Conservation (phyloP, 64 coral and sea anemone species). For the Dendronephthya gigantea region DNA sequence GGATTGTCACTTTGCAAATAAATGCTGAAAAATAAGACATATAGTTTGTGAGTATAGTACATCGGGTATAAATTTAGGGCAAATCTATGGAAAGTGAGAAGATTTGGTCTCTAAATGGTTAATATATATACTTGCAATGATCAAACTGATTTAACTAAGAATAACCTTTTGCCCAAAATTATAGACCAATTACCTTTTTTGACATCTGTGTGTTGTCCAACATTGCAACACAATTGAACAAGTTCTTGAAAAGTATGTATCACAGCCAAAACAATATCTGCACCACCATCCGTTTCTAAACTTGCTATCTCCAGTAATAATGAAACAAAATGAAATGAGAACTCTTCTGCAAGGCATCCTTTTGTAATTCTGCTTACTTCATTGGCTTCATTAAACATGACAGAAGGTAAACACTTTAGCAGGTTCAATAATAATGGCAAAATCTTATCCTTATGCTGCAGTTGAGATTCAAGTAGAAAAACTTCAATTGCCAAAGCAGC, state of each 20-base stretch:
- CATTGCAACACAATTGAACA: not conserved
- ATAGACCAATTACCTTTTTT: not conserved
- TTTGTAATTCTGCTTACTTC: conserved; percentile 19
- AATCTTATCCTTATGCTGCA: conserved; percentile 71
- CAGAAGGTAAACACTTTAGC: conserved; percentile 56
- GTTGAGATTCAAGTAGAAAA: conserved; percentile 67
- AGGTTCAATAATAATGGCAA: conserved; percentile 84
- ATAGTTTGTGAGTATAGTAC: not conserved
- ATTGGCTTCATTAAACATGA: conserved; percentile 62
- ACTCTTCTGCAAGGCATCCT: conserved; percentile 70
- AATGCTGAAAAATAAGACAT: conserved; percentile 20
- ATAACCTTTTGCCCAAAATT: not conserved
- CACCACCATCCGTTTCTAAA: conserved; percentile 37
- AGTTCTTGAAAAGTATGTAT: not conserved
- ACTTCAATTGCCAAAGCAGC: conserved; percentile 60
- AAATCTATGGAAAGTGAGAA: too few species aligned
- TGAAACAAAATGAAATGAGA: conserved; percentile 78
- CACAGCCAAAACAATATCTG: conserved; percentile 33
- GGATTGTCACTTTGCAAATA: conserved; percentile 58
- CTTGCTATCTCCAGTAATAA: conserved; percentile 62
- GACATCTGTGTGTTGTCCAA: not conserved
- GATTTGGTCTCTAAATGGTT: too few species aligned
- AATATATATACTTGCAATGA: too few species aligned
- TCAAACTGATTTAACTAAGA: not conserved
- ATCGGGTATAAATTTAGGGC: too few species aligned